Percentiles rank a stretch among this genome's conserved stretches.
These are phyloP conservation scores for Torymus aiolomorphi DNA, from an alignment of 2,888 invertebrate species.

Conservation along the genomic window DNA sequence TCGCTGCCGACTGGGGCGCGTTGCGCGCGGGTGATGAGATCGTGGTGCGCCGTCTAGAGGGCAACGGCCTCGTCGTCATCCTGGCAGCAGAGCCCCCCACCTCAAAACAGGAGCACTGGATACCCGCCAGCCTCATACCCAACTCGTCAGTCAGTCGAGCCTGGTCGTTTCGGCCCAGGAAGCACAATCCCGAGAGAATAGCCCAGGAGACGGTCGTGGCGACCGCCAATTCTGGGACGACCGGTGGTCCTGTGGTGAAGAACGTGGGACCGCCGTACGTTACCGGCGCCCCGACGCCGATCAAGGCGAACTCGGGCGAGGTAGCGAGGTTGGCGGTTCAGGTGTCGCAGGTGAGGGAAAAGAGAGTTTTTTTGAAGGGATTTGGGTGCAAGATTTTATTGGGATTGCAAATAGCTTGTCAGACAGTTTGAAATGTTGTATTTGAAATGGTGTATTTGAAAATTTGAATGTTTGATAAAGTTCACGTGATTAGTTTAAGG, in stretches of 20 bases:
- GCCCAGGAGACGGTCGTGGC: neutral
- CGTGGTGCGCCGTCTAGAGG: constrained; percentile 71
- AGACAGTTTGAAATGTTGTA: neutral
- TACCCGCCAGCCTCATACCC: constrained; percentile 73
- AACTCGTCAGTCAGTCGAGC: constrained; percentile 72
- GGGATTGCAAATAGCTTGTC: too few species aligned
- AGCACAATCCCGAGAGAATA: constrained; percentile 63
- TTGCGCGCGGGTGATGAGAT: constrained; percentile 72
- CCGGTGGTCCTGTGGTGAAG: neutral
- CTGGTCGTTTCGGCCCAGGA: constrained; percentile 73
- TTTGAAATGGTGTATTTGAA: neutral
- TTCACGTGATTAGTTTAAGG: too few species aligned
- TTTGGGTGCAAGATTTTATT: too few species aligned
- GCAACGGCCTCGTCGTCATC: constrained; percentile 72
- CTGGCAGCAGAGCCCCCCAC: constrained; percentile 58
- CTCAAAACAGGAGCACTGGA: constrained; percentile 73
- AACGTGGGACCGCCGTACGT: constrained; percentile 63
- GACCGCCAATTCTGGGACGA: neutral
- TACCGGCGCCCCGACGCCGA: constrained; percentile 65
- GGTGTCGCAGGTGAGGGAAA: constrained; percentile 57
- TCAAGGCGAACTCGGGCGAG: constrained; percentile 70
- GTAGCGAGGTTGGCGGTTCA: constrained; percentile 70
- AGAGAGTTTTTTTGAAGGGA: neutral
- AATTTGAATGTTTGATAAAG: neutral
- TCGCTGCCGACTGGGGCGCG: constrained; percentile 73